Base-by-base conservation (phyloP, 2,797 vertebrate species). In the Mionectes olivaceus region DNA sequence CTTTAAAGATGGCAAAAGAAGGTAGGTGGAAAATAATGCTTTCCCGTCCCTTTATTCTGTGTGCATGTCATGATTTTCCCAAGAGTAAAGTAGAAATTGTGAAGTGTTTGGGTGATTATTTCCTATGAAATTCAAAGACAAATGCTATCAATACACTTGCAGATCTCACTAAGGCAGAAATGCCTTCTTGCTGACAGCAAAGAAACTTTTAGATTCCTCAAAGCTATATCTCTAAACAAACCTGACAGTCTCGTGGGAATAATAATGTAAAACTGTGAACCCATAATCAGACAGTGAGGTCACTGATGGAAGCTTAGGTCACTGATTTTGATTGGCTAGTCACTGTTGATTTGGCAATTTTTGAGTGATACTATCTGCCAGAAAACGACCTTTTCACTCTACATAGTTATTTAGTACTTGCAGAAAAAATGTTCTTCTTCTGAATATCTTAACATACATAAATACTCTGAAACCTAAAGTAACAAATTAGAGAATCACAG, bases 1-100 rank as follows among this genome's bases (percentile, higher is more conserved):
- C 98, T 95, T 97, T 97, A 65, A 95, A 98, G 94, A 97, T 98
- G 95, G 96, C 98, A 74, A 96, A 97, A 98, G 92, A 97, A 97
- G 97, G 98, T 98, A 95, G 74, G 98, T 97, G 74, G 91, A 94
- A 95, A 96, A 94, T 93, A 96, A 90, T 24, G 39, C 80, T 95
- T 96, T 97, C 73, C 37, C 63, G n/a, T 87, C 75, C 59, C 49
- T 97, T 91, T 91, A 76, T 97, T 97, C 80, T 49, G 94, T 95
- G 87, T 91, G 49, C 53, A 88, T 70, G 75, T 76, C 30, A 43
- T 87, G 89, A 53, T 88, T 96, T 94, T 96, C 97, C 95, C 96
- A 76, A 56, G 96, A 95, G 94, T 80, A 67, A 93, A 93, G 83
- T 83, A 94, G 96, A 97, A 96, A 93, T 92, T 44, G 57, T 91